phyloP scores from a whole-genome alignment of 1,140 invertebrate species.

The Danaus melanippus region DNA sequence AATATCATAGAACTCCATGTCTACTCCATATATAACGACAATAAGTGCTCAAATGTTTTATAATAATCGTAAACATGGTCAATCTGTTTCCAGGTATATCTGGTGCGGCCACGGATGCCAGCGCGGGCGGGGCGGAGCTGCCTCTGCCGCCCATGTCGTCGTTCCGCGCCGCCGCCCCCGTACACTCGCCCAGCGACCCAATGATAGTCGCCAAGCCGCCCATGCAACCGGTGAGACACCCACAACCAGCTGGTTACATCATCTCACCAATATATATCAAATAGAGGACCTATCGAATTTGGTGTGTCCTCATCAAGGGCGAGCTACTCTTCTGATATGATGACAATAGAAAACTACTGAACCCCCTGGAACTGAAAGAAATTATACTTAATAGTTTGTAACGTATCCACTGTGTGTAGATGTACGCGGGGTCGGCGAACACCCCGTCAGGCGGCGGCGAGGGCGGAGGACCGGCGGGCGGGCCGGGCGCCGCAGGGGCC shows the following conservation, averaged over 20 bases:
- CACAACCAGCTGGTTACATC: too few relatives aligned
- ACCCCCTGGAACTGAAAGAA: too few relatives aligned
- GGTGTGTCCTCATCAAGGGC: too few relatives aligned
- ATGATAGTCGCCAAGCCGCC: conserved; percentile 70
- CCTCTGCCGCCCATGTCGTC: conserved; percentile 95
- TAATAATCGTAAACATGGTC: background rate
- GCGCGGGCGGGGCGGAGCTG: conserved; percentile 70
- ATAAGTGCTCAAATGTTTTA: too few relatives aligned
- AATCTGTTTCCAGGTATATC: conserved; percentile 70
- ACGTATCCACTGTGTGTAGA: conserved; percentile 68
- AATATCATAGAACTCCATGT: too few relatives aligned
- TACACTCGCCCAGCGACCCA: conserved; percentile 73
- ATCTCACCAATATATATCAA: too few relatives aligned
- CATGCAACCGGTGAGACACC: conserved; percentile 57
- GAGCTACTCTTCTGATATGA: too few relatives aligned
- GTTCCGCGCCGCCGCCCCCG: conserved; percentile 80
- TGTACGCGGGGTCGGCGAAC: conserved; percentile 78
- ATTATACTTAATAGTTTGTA: too few relatives aligned
- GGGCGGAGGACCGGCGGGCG: conserved; percentile 12
- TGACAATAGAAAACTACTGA: too few relatives aligned
- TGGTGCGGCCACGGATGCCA: conserved; percentile 75
- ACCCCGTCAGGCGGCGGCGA: conserved; percentile 74
- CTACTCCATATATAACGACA: too few relatives aligned
- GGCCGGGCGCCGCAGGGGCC: conserved; percentile 75
- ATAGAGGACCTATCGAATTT: too few relatives aligned